Conservation (phyloP, 2,113 vertebrate genomes). For the Podarcis muralis region DNA sequence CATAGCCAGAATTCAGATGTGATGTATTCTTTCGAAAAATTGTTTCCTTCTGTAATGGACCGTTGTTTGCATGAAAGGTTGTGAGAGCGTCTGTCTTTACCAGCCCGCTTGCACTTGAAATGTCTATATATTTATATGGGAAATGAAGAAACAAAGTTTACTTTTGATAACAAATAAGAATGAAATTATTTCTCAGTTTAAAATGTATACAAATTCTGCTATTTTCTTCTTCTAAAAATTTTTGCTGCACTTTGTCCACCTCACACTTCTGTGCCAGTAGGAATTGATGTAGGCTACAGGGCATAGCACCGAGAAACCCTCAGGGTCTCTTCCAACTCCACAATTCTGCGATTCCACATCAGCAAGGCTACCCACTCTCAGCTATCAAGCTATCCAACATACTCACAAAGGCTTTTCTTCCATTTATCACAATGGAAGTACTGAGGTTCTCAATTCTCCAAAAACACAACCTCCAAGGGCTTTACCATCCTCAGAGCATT, state of each 20-base stretch:
- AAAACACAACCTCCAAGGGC: not conserved
- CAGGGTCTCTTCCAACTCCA: no score
- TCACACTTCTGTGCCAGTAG: constrained; percentile 15
- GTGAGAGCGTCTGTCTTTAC: constrained; percentile 33
- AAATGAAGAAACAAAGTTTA: constrained; percentile 48
- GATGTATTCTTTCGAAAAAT: constrained; percentile 24
- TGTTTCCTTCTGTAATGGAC: constrained; percentile 28
- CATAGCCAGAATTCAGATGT: not conserved
- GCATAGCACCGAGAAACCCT: not conserved
- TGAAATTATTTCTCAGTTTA: constrained; percentile 50
- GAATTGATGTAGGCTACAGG: not conserved
- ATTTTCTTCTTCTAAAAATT: constrained; percentile 47
- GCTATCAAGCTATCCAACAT: not conserved
- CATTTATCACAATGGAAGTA: not conserved
- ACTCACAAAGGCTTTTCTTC: not conserved
- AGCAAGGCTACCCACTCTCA: not conserved
- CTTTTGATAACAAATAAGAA: constrained; percentile 60
- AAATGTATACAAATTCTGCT: constrained; percentile 25
- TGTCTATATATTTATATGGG: constrained; percentile 66
- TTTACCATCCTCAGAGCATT: not conserved
- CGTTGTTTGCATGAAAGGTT: constrained; percentile 33
- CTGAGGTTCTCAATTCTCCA: not conserved
- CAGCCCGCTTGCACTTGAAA: constrained; percentile 13
- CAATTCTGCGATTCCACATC: no score
- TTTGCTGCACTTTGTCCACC: constrained; percentile 36